Evolutionary conservation across 2,797 vertebrate species (phyloP).

Genomic region (Darevskia mixta): DNA sequence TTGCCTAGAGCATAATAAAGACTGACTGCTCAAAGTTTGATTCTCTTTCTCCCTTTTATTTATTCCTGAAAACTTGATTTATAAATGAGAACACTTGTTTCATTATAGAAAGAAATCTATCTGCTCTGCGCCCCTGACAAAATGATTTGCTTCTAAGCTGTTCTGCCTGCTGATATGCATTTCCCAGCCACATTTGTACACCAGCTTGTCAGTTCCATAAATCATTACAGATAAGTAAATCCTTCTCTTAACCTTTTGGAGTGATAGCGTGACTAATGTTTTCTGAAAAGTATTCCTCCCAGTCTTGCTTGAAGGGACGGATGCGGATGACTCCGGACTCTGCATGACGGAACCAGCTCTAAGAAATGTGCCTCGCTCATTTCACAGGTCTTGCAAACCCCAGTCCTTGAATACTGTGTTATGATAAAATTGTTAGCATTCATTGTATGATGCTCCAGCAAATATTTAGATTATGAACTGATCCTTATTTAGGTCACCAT

Average conservation of each 20-base stretch:
- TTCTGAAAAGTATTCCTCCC: slow-evolving; percentile 57
- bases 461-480: not conserved
- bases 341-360: slow-evolving; percentile 47
- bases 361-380: not conserved
- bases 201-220: slow-evolving; percentile 71
- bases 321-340: not conserved
- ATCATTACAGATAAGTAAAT: slow-evolving; percentile 77
- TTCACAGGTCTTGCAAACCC: slow-evolving; percentile 32
- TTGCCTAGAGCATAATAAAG: not conserved
- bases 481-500: not conserved
- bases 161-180: slow-evolving; percentile 56
- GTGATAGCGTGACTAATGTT: slow-evolving; percentile 65
- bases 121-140: slow-evolving; percentile 58
- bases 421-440: not conserved
- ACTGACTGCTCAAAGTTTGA: slow-evolving; percentile 19
- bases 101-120: slow-evolving; percentile 57
- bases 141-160: slow-evolving; percentile 70
- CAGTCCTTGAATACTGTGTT: not conserved
- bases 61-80: slow-evolving; percentile 68
- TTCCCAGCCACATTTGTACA: slow-evolving; percentile 61
- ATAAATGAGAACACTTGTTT: slow-evolving; percentile 69
- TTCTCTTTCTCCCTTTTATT: slow-evolving; percentile 35
- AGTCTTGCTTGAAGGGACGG: slow-evolving; percentile 61
- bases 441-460: not conserved
- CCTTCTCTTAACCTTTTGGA: slow-evolving; percentile 72